Conservation (phyloP, 1,140 invertebrate genomes). For the Bicyclus anynana region DNA sequence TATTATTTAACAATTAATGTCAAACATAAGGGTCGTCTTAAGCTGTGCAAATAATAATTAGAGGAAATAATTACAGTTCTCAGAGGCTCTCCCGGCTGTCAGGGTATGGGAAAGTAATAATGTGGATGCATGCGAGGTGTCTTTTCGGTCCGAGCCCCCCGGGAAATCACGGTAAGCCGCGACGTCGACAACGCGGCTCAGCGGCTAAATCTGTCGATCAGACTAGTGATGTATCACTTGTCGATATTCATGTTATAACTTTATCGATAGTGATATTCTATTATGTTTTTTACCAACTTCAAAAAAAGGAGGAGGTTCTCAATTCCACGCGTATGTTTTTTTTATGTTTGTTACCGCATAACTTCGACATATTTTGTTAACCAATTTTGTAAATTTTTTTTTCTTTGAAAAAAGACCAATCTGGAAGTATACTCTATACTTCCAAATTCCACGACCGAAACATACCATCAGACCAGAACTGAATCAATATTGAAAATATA, state of each 20-base stretch:
- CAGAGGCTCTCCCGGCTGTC: constrained; percentile 20
- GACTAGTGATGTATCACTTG: constrained; percentile 24
- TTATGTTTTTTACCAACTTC: too few species aligned
- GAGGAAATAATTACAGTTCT: constrained; percentile 30
- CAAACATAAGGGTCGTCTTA: constrained; percentile 5
- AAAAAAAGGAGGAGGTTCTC: too few species aligned
- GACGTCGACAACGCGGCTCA: constrained; percentile 38
- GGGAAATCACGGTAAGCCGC: constrained; percentile 71
- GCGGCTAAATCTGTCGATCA: constrained; percentile 56
- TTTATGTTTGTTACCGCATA: too few species aligned
- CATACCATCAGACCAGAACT: too few species aligned
- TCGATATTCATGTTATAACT: neutral
- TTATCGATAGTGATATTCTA: too few species aligned
- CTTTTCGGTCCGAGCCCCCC: constrained; percentile 57
- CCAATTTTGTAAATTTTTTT: too few species aligned
- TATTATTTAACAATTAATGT: constrained; percentile 1
- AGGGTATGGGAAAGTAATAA: constrained; percentile 36
- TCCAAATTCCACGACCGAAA: too few species aligned
- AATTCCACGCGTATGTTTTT: too few species aligned
- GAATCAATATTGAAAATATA: too few species aligned
- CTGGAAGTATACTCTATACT: too few species aligned
- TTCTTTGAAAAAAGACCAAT: too few species aligned
- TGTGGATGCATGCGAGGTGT: constrained; percentile 48
- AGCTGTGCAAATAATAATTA: constrained; percentile 24
- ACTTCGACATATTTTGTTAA: too few species aligned